These are phyloP conservation scores for Drosophila athabasca DNA, from an alignment of 1,140 invertebrate genomes.

Conservation along the genomic window DNA sequence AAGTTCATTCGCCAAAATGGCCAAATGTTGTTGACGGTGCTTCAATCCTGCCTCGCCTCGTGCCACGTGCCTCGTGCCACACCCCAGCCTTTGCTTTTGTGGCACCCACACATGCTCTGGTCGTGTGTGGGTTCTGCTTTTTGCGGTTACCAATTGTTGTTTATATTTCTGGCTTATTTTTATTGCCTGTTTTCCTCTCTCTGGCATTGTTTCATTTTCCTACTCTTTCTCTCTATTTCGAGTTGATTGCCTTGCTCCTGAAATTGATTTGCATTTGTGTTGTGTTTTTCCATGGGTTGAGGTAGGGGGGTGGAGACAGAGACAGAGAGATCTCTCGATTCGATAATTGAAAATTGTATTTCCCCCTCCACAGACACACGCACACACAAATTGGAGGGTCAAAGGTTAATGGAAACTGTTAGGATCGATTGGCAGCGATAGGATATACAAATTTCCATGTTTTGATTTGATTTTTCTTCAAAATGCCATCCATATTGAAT, in stretches of 20 bases:
- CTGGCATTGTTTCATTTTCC: constrained; percentile 58
- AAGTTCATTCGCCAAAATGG: constrained; percentile 73
- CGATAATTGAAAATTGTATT: constrained; percentile 73
- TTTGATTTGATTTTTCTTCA: no score
- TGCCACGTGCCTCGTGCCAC: constrained; percentile 11
- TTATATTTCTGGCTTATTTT: constrained; percentile 74
- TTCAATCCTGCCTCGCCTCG: constrained; percentile 26
- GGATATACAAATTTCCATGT: no score
- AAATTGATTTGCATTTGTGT: constrained; percentile 62
- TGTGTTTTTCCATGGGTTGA: no score
- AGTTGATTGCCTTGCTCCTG: constrained; percentile 50
- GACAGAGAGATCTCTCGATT: constrained; percentile 14
- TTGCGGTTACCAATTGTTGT: constrained; percentile 70
- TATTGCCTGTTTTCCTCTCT: constrained; percentile 62
- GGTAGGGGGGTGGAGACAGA: no score
- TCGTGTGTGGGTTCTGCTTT: neutral
- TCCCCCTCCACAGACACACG: neutral
- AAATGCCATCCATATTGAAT: no score
- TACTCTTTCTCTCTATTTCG: constrained; percentile 6
- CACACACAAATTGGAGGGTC: constrained; percentile 19
- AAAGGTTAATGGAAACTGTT: constrained; percentile 9
- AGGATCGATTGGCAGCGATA: no score
- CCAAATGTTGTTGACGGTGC: constrained; percentile 61
- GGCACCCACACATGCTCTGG: no score
- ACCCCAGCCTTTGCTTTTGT: constrained; percentile 19